A percentile compares a stretch with the other conserved stretches of the same genome.
Conservation (phyloP, 2,797 vertebrate genomes). For the Cyclopterus lumpus region DNA sequence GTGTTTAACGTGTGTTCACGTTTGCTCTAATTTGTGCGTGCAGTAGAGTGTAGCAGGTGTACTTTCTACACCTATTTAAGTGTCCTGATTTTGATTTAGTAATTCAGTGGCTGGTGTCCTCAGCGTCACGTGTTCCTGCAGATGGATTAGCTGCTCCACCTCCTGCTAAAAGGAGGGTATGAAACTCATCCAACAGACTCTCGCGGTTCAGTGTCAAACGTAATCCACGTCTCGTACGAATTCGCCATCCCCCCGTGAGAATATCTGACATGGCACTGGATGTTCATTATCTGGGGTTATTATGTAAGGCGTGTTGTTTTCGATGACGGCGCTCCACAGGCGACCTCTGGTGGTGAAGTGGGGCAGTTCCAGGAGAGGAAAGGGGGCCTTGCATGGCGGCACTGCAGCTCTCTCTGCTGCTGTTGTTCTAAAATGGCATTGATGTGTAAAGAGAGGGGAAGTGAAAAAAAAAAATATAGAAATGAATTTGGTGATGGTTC, state of each 20-base stretch:
- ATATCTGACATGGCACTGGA: constrained; percentile 51
- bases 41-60: neutral
- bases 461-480: neutral
- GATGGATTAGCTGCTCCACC: constrained; percentile 25
- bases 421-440: constrained; percentile 44
- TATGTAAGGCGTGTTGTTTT: constrained; percentile 45
- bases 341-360: constrained; percentile 56
- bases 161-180: constrained; percentile 18
- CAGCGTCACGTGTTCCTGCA: constrained; percentile 10
- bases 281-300: constrained; percentile 46
- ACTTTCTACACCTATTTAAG: neutral
- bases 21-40: neutral
- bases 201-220: constrained; percentile 43
- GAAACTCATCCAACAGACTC: constrained; percentile 37
- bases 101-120: constrained; percentile 17
- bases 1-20: neutral
- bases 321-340: constrained; percentile 3
- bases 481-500: neutral
- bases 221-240: constrained; percentile 50
- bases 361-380: neutral
- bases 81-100: neutral
- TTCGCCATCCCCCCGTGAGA: constrained; percentile 34
- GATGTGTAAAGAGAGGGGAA: neutral
- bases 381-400: constrained; percentile 5
- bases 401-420: constrained; percentile 73